Evolutionary conservation across 2,888 invertebrate species (phyloP), one percentile per base, ranked within the genome.

Genomic region (Epicampocera succincta): DNA sequence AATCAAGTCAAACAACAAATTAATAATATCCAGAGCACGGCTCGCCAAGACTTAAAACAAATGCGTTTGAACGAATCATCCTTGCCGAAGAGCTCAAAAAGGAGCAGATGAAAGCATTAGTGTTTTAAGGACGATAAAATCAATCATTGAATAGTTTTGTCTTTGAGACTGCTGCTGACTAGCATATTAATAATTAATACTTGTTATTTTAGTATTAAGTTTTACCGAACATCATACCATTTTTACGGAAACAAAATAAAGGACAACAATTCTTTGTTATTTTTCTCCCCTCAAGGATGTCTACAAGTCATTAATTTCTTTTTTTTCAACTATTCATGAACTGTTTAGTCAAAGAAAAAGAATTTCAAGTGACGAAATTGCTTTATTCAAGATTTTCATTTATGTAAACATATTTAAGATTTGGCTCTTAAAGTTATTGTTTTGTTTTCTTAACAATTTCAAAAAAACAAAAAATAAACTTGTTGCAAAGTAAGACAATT

Each of bases 21-120:
- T 42, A 85, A 88, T 17, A 87, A 74, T 72, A 89, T 90, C n/a
- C 89, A 90, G 72, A 54, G 86, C 0, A 86, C 86, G 58, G 85
- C 87, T 2, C 89, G 88, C 38, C 84, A 73, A 50, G 88, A 90
- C 63, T 74, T 90, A 2, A 90, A 89, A 76, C 89, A 90, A 68
- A 81, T 90, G 42, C 87, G 87, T 0, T 80, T 86, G 48, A 86
- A 87, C 68, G 76, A 77, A 69, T n/a, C 73, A 8, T 48, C 69
- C 6, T 54, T 73, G 0, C 2, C 78, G 2, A 80, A 82, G 66
- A 40, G 60, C 4, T 73, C 74, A 21, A 87, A 85, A 21, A 85
- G 87, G 40, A 85, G 85, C 79, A 89, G 89, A 85, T 89, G 87
- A 87, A 75, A 66, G 8, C 13, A 38, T 48, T 42, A 29, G 38